Evolutionary conservation across 2,888 invertebrate genomes (phyloP).

Genomic region (Nemoura dubitans): DNA sequence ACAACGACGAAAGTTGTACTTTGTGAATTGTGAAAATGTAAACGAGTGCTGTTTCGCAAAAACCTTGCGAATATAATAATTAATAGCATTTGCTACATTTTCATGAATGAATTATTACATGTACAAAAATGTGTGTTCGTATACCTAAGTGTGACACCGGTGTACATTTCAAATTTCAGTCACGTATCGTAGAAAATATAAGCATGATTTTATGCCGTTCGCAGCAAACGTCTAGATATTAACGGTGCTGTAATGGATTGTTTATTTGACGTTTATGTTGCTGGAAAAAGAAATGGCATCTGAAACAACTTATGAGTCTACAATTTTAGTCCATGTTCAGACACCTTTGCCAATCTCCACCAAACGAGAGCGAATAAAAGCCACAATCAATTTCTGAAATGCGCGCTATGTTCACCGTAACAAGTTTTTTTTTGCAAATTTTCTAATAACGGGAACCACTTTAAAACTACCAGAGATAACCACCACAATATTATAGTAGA

Average conservation of each 20-base stretch:
- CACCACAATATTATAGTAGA: not conserved
- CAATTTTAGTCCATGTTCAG: not conserved
- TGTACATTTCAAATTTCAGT: not conserved
- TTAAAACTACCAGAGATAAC: no score
- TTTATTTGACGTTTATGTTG: not conserved
- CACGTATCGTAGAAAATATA: not conserved
- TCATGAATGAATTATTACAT: not conserved
- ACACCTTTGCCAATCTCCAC: not conserved
- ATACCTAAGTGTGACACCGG: not conserved
- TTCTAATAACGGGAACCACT: not conserved
- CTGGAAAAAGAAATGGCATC: not conserved
- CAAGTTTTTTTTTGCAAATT: no score
- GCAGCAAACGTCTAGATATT: not conserved
- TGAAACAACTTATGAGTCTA: not conserved
- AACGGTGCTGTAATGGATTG: not conserved
- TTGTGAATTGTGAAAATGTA: not conserved
- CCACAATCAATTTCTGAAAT: not conserved
- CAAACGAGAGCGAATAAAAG: not conserved
- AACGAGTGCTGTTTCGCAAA: not conserved
- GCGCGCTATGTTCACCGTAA: no score
- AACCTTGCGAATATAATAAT: conserved; percentile 7
- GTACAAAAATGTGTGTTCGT: not conserved
- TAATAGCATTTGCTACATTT: conserved; percentile 4
- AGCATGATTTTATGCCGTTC: not conserved
- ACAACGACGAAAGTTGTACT: not conserved